Percentiles rank a stretch among this genome's conserved stretches.
These are phyloP conservation scores for Sphaerophoria taeniata DNA, from an alignment of 2,888 invertebrate species.

Conservation along the genomic window DNA sequence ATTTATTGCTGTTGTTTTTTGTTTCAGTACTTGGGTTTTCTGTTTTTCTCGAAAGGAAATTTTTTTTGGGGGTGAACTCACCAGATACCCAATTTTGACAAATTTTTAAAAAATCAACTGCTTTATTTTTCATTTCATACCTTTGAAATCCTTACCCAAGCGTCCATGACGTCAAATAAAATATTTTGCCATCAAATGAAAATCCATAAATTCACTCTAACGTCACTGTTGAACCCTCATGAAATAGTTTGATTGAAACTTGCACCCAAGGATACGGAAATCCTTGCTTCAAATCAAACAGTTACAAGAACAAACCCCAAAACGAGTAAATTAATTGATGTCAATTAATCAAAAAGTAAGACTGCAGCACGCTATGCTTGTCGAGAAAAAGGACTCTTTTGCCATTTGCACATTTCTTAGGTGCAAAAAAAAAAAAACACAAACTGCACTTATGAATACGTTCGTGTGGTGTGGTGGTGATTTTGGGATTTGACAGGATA, in stretches of 20 bases:
- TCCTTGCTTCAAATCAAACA: conserved; percentile 37
- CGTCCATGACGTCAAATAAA: conserved; percentile 58
- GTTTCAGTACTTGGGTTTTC: conserved; percentile 12
- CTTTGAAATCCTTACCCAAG: conserved; percentile 45
- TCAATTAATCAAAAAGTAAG: conserved; percentile 72
- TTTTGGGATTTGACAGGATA: conserved; percentile 54
- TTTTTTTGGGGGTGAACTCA: conserved; percentile 23
- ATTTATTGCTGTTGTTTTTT: conserved; percentile 63
- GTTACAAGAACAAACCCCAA: conserved; percentile 61
- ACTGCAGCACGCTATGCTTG: conserved; percentile 34
- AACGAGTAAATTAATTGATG: conserved; percentile 64
- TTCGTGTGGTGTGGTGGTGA: not conserved
- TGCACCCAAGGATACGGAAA: conserved; percentile 42
- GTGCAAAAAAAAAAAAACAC: conserved; percentile 12
- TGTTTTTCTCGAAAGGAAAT: not conserved
- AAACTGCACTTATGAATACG: conserved; percentile 40
- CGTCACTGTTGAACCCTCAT: conserved; percentile 21
- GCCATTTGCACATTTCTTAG: conserved; percentile 14
- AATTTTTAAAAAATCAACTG: not conserved
- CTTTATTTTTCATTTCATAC: not conserved
- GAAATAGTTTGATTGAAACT: conserved; percentile 29
- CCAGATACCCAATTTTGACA: not conserved
- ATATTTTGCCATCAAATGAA: conserved; percentile 10
- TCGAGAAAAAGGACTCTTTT: conserved; percentile 1
- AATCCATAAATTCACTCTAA: not conserved